Base-by-base conservation (phyloP, 2,113 vertebrate species). In the Choloepus hoffmanni region DNA sequence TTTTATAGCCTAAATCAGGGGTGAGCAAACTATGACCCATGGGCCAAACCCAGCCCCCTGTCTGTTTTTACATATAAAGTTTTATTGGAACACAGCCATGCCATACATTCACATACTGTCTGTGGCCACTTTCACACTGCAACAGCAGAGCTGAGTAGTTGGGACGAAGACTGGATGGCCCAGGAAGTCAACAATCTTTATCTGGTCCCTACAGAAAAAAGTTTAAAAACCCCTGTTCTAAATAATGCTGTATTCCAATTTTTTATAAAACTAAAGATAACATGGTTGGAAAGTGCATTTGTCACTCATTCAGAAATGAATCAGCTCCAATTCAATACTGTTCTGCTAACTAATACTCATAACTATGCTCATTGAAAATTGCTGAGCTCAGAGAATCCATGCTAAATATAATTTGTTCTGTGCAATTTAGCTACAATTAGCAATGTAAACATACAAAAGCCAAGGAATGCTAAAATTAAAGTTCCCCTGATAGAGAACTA, bases 291-390 rank as follows among this genome's bases (percentile, higher is more conserved):
- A 85, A 92, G 40, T 36, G 36, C 81, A 60, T 91, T 88, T 45
- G 30, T 94, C 90, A 89, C 74, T 81, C 58, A 82, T 60, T 96
- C 82, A 74, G 43, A 90, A 94, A 93, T 88, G 78, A 93, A 92
- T 92, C 67, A 87, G 82, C 70, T 91, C 45, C 72, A 74, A 82
- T 78, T 91, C 36, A 33, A 24, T 76, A 55, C 65, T 76, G 87
- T 94, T 94, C 92, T 96, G 85, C 73, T 95, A 95, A 95, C 77
- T 87, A 85, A 88, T 62, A 62, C 70, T 53, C 30, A 24, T 45
- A 90, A 94, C 72, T 74, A 63, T 0, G 12, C 50, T 40, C 0
- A 19, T 24, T 40, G 8, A 85, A 85, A 95, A 70, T 9, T 83
- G 91, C 85, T 18, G 23, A 95, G 40, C 14, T 68, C 24, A 3